Evolutionary conservation across 1,140 invertebrate species (phyloP).

Genomic region (Tetramorium alpestre): DNA sequence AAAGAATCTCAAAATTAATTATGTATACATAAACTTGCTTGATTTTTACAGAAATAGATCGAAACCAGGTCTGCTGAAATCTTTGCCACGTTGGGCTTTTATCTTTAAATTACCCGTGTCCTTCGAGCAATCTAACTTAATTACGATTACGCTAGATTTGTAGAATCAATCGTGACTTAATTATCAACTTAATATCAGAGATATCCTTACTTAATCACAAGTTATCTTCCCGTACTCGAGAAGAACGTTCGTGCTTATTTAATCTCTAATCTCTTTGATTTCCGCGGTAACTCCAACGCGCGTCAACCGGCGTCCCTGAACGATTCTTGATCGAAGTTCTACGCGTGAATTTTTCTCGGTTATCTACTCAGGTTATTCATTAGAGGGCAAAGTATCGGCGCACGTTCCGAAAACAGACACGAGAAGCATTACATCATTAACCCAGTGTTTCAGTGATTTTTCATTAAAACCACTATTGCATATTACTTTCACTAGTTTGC

Average conservation of each 20-base stretch:
- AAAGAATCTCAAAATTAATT: background rate
- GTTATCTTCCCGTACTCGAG: background rate
- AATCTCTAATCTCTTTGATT: slow-evolving; percentile 1
- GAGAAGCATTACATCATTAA: background rate
- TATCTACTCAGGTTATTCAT: background rate
- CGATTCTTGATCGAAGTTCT: background rate
- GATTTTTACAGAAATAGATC: no score
- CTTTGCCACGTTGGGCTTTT: background rate
- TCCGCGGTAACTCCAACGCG: background rate
- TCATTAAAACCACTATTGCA: no score
- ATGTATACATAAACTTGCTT: background rate
- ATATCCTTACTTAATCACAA: background rate
- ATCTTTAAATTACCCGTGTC: background rate
- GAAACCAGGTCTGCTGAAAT: background rate
- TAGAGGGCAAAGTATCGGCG: background rate
- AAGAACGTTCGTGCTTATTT: background rate
- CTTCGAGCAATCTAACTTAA: background rate
- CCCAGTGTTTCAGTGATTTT: no score
- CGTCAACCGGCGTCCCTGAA: background rate
- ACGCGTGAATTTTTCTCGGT: background rate
- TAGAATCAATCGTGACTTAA: background rate
- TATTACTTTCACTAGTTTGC: no score
- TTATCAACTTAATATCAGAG: background rate
- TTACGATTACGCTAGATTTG: background rate
- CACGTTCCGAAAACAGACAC: background rate